phyloP scores from a whole-genome alignment of 2,888 invertebrate genomes.

The Theretra japonica region DNA sequence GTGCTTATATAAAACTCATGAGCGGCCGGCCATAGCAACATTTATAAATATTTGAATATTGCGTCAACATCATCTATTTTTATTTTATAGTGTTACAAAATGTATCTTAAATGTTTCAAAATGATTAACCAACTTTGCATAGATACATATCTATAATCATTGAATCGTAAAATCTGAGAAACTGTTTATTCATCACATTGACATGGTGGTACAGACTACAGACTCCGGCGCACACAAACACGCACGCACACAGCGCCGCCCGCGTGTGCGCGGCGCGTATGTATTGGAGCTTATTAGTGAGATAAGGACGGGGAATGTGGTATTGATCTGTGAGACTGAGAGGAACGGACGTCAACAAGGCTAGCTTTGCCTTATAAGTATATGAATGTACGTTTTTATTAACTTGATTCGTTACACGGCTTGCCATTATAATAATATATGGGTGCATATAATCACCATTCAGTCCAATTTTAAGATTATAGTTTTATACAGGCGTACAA shows the following conservation, averaged over 20 bases:
- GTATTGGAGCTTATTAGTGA: constrained; percentile 76
- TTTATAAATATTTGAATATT: constrained; percentile 18
- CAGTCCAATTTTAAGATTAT: constrained; percentile 62
- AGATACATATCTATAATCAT: constrained; percentile 79
- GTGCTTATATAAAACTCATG: neutral
- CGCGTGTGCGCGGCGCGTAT: constrained; percentile 53
- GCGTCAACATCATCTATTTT: constrained; percentile 33
- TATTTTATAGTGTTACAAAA: constrained; percentile 40
- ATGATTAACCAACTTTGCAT: constrained; percentile 77
- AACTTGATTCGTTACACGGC: constrained; percentile 79
- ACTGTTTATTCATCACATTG: constrained; percentile 82
- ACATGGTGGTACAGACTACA: constrained; percentile 54
- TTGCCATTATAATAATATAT: constrained; percentile 79
- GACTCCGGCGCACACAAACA: constrained; percentile 15
- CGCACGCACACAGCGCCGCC: constrained; percentile 49
- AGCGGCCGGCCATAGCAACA: neutral
- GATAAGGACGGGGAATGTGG: constrained; percentile 66
- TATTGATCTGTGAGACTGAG: constrained; percentile 65
- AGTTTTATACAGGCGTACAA: constrained; percentile 34
- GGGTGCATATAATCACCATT: constrained; percentile 70
- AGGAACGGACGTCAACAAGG: constrained; percentile 74
- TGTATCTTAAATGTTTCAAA: constrained; percentile 59
- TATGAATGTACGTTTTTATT: constrained; percentile 82
- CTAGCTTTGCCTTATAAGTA: constrained; percentile 80
- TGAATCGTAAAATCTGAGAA: constrained; percentile 82